Evolutionary conservation across 2,113 vertebrate species (phyloP), one percentile per base, ranked within the genome.

Genomic region (Poeciliopsis turrubarensis): DNA sequence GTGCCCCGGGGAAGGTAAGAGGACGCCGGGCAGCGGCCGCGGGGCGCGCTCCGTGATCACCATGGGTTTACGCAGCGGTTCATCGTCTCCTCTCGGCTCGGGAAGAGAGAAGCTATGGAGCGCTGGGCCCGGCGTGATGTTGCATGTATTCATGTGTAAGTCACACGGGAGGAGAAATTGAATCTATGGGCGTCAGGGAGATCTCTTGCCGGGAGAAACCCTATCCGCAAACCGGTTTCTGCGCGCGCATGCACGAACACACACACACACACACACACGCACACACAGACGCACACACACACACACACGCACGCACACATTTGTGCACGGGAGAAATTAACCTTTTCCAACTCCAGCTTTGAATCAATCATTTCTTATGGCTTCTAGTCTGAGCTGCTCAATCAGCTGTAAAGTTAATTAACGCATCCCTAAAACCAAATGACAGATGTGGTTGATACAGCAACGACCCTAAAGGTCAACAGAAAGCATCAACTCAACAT

Each of bases 181-280:
- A 90, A 91, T 82, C 84, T 75, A 87, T 22, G 79, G 74, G 41
- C 80, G 84, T 83, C 86, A 88, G 30, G 85, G 70, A 72, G 92
- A 92, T 92, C 89, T 47, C 72, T 92, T 82, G 82, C 90, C 29
- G 57, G 76, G 77, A 77, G 92, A 91, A 92, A 93, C 86, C 72
- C 85, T 85, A 91, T 90, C 88, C 90, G n/a, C 41, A 37, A 47
- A 4, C 77, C 19, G 70, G 60, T 27, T 83, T 30, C 44, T 51
- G 44, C 17, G 79, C 69, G 70, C 44, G 6, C 65, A 11, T 39
- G 22, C 60, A 64, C 60, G 63, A 82, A 85, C 89, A 92, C 89
- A 15, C 32, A 19, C 67, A 51, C 67, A 19, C 15, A 19, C 37
- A 13, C 44, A 85, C 89, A 92, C 60, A 64, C 60, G 63, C 81